Conservation (phyloP, 2,797 vertebrate species). For the Syngnathus rostellatus region DNA sequence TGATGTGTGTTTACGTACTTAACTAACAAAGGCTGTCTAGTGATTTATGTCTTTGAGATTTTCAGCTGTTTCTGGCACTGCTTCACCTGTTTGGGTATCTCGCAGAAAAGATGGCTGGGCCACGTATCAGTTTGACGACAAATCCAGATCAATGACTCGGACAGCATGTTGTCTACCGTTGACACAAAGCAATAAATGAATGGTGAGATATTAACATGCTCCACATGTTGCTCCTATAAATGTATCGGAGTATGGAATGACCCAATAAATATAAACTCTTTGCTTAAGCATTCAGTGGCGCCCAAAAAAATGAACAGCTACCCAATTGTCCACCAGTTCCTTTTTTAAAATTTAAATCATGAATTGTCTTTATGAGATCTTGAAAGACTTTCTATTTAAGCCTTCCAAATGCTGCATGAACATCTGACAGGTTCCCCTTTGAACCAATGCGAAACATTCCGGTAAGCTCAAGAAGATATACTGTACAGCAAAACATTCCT, state of each 20-base stretch:
- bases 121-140: conserved; percentile 38
- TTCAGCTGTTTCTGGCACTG: conserved; percentile 38
- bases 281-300: conserved; percentile 24
- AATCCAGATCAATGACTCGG: conserved; percentile 19
- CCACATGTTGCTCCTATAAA: conserved; percentile 44
- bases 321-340: conserved; percentile 24
- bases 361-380: conserved; percentile 27
- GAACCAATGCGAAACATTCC: conserved; percentile 5
- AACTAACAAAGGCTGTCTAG: neutral
- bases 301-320: conserved; percentile 11
- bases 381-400: no score
- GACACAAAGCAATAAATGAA: conserved; percentile 32
- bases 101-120: conserved; percentile 6
- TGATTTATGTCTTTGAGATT: conserved; percentile 22
- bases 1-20: conserved; percentile 5
- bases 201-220: conserved; percentile 51
- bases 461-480: conserved; percentile 20
- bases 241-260: conserved; percentile 30
- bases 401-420: neutral
- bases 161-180: conserved; percentile 17
- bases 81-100: conserved; percentile 38
- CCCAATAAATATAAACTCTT: conserved; percentile 32
- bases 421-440: conserved; percentile 9
- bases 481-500: conserved; percentile 22
- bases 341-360: conserved; percentile 48